phyloP scores from a whole-genome alignment of 2,888 invertebrate species.

The Yponomeuta malinellus region DNA sequence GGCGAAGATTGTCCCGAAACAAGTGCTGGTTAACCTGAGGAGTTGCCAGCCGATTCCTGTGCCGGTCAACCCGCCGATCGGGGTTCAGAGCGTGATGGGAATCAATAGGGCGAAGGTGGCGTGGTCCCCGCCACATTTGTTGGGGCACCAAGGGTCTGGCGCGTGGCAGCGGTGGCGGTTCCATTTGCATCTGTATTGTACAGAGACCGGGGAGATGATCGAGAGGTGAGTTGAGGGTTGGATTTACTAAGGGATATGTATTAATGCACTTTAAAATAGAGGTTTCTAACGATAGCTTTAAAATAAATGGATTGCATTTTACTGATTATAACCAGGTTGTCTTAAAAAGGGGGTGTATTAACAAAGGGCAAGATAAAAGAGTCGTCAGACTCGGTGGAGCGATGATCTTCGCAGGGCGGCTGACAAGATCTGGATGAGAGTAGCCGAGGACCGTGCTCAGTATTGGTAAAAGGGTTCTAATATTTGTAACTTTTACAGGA shows the following conservation, averaged over 20 bases:
- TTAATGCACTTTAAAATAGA: no score
- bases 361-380: no score
- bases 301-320: not conserved
- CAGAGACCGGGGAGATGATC: conserved; percentile 58
- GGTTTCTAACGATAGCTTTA: no score
- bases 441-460: no score
- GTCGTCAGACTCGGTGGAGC: no score
- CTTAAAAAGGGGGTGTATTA: no score
- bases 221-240: conserved; percentile 49
- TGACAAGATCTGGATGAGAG: no score
- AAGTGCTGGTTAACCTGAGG: conserved; percentile 73
- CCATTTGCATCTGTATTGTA: conserved; percentile 77
- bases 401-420: no score
- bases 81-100: conserved; percentile 87
- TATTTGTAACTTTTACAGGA: conserved; percentile 37
- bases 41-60: conserved; percentile 87
- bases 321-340: not conserved
- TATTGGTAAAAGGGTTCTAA: not conserved
- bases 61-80: conserved; percentile 85
- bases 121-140: conserved; percentile 87
- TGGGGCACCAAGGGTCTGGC: conserved; percentile 83
- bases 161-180: conserved; percentile 86
- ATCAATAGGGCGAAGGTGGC: conserved; percentile 83
- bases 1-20: conserved; percentile 49
- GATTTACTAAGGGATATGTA: not conserved